phyloP scores from a whole-genome alignment of 2,888 invertebrate species.

The Tanytarsus gracilentus region DNA sequence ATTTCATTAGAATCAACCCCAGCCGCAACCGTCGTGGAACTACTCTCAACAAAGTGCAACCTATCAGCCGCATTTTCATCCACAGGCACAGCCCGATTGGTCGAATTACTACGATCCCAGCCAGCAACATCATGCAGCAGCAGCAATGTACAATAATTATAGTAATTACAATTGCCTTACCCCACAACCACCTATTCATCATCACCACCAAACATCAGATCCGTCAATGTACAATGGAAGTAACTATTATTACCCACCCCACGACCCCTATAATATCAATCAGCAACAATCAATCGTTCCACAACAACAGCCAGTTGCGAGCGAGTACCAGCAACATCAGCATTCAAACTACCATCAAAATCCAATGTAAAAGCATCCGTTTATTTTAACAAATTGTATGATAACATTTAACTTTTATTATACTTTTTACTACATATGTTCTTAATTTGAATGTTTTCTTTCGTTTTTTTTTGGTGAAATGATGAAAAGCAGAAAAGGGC shows the following conservation, averaged over 20 bases:
- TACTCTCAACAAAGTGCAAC: constrained; percentile 6
- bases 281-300: neutral
- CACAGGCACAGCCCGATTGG: neutral
- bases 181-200: constrained; percentile 9
- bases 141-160: constrained; percentile 9
- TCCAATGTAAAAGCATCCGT: constrained; percentile 6
- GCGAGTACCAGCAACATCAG: constrained; percentile 4
- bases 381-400: too few relatives aligned
- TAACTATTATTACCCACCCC: constrained; percentile 1
- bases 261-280: neutral
- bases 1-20: neutral
- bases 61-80: neutral
- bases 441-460: too few relatives aligned
- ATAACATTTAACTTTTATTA: too few relatives aligned
- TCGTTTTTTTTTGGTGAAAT: too few relatives aligned
- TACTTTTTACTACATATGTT: too few relatives aligned
- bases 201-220: neutral
- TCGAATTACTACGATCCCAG: constrained; percentile 13
- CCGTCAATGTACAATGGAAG: constrained; percentile 14
- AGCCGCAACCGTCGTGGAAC: constrained; percentile 18
- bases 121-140: neutral
- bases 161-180: constrained; percentile 28
- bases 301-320: neutral
- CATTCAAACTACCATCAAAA: constrained; percentile 11
- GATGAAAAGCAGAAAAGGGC: too few relatives aligned